A percentile compares a stretch with the other conserved stretches of the same genome.
phyloP scores from a whole-genome alignment of 1,140 invertebrate genomes.

The Drosophila neocordata region DNA sequence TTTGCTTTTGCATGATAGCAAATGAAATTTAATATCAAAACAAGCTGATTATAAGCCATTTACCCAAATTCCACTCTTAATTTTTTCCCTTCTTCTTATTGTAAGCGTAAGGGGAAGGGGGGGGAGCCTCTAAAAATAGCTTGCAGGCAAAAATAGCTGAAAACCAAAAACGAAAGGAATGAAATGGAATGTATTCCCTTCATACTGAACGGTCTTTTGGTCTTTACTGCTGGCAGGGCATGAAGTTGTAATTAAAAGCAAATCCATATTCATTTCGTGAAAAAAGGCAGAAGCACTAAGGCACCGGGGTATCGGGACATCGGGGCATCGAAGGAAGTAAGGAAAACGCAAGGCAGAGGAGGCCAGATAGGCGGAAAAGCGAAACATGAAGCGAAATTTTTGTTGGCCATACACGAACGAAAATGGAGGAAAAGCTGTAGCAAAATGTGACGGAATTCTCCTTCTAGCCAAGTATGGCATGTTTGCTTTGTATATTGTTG shows the following conservation, averaged over 20 bases:
- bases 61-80: not conserved
- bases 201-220: no score
- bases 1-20: not conserved
- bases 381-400: constrained; percentile 27
- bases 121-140: constrained; percentile 42
- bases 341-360: not conserved
- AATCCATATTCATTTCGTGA: constrained; percentile 77
- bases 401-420: constrained; percentile 39
- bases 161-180: constrained; percentile 29
- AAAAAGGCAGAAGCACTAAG: constrained; percentile 8
- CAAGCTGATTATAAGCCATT: constrained; percentile 34
- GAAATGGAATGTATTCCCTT: constrained; percentile 11
- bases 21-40: constrained; percentile 42
- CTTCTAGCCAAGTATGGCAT: constrained; percentile 30
- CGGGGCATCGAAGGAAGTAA: no score
- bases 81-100: no score
- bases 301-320: no score
- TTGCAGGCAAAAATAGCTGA: constrained; percentile 38
- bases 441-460: not conserved
- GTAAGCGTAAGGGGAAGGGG: no score
- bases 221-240: not conserved
- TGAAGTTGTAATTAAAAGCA: constrained; percentile 73
- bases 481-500: constrained; percentile 41
- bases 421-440: constrained; percentile 1
- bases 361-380: no score